A percentile compares a stretch with the other conserved stretches of the same genome.
phyloP scores from a whole-genome alignment of 2,797 vertebrate species.

The Esox masquinongy region DNA sequence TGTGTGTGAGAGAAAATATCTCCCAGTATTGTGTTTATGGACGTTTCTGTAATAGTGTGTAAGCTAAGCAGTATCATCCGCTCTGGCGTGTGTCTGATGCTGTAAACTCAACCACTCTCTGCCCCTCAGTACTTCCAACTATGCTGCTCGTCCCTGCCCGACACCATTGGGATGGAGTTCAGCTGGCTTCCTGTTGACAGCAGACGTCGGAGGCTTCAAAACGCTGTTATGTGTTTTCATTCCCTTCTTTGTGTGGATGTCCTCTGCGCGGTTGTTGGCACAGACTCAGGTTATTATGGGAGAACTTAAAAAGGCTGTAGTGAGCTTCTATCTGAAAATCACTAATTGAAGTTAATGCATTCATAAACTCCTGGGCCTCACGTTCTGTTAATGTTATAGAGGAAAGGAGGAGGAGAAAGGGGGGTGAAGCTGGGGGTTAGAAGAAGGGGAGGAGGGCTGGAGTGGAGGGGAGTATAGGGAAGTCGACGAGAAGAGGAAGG shows the following conservation, averaged over 20 bases:
- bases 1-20: no score
- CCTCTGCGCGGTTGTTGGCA: background rate
- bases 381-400: background rate
- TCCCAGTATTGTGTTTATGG: no score
- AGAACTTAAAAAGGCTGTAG: background rate
- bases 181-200: background rate
- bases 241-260: background rate
- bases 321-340: background rate
- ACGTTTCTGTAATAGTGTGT: no score
- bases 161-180: background rate
- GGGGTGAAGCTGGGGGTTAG: background rate
- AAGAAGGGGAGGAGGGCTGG: no score
- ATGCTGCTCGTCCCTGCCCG: background rate
- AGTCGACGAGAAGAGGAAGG: background rate
- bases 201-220: background rate
- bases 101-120: background rate
- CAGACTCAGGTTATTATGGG: background rate
- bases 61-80: no score
- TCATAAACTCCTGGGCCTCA: background rate
- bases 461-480: background rate
- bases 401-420: background rate
- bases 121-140: background rate
- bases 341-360: slow-evolving; percentile 4
- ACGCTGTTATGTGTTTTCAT: background rate
- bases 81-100: background rate